Base-by-base conservation (phyloP, 2,113 vertebrate species). In the Cebidichthys violaceus region DNA sequence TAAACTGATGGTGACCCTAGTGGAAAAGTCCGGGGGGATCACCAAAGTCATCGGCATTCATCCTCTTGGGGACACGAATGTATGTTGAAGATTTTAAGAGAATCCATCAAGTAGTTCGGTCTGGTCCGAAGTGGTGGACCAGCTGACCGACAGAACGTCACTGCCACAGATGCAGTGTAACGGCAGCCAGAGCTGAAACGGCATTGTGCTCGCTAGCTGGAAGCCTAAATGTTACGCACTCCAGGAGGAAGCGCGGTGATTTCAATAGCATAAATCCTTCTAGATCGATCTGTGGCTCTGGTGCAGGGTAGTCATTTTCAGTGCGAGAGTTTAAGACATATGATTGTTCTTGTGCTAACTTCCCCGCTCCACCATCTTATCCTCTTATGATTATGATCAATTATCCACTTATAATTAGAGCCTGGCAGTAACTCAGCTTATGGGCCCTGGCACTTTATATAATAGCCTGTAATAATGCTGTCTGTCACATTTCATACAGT, bases 371-470 rank as follows among this genome's bases (percentile, higher is more conserved):
- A 84, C 84, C 82, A 87, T 79, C 78, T 82, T 87, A 89, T 89
- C 84, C 87, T 91, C 88, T 86, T 87, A 82, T 90, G 88, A 92
- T 94, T 90, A 91, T 85, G 90, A 91, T 91, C 89, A 93, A 90
- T 94, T 94, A 93, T 92, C 86, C 87, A 88, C 81, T 92, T 87
- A 75, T 90, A 92, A 93, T 92, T 92, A 91, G 77, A 93, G 78
- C 80, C 85, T 90, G 80, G 82, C 90, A 92, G 87, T 91, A 90
- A 89, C 86, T 90, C 86, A 83, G 81, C 81, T 84, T 83, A 86
- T 88, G 79, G 80, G 83, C 83, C 77, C 84, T 85, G 85, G 82
- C 82, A 91, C 82, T 89, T 88, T 69, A 85, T 83, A 85, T 90
- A 88, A 92, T 88, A 90, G 86, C 87, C 86, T 89, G 65, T 92